Percentiles rank a stretch among this genome's conserved stretches.
These are phyloP conservation scores for Apamea sordens DNA, from an alignment of 2,888 invertebrate genomes.

Conservation along the genomic window DNA sequence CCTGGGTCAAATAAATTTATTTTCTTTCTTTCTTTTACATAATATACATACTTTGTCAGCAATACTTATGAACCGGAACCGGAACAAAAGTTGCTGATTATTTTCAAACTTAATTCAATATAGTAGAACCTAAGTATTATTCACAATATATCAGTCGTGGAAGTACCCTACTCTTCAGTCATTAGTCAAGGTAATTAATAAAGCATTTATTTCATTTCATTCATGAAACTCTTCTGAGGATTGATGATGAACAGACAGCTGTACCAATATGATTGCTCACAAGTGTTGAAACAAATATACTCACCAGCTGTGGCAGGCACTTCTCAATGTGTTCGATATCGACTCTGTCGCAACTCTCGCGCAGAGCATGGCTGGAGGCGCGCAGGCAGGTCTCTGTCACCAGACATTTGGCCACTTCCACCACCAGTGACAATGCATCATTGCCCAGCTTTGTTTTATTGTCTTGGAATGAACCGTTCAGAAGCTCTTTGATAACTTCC, in stretches of 20 bases:
- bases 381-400: slow-evolving; percentile 89
- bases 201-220: not conserved
- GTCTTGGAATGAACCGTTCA: slow-evolving; percentile 88
- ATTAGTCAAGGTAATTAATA: not conserved
- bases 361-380: slow-evolving; percentile 87
- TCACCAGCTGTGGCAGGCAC: slow-evolving; percentile 90
- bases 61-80: not conserved
- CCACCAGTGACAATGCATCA: slow-evolving; percentile 88
- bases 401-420: slow-evolving; percentile 88
- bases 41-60: not conserved
- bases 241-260: not conserved
- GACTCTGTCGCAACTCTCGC: slow-evolving; percentile 85
- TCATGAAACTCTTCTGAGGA: not conserved
- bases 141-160: not conserved
- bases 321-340: slow-evolving; percentile 89
- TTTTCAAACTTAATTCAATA: not conserved
- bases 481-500: slow-evolving; percentile 89
- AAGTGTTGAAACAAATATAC: slow-evolving; percentile 19
- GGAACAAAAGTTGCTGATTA: not conserved
- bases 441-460: slow-evolving; percentile 90
- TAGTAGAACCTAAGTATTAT: not conserved
- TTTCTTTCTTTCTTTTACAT: no score
- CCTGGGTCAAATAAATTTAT: no score
- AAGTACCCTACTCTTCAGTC: not conserved
- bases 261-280: not conserved